Evolutionary conservation across 2,797 vertebrate genomes (phyloP), one percentile per base, ranked within the genome.

Genomic region (Chrysolophus pictus): DNA sequence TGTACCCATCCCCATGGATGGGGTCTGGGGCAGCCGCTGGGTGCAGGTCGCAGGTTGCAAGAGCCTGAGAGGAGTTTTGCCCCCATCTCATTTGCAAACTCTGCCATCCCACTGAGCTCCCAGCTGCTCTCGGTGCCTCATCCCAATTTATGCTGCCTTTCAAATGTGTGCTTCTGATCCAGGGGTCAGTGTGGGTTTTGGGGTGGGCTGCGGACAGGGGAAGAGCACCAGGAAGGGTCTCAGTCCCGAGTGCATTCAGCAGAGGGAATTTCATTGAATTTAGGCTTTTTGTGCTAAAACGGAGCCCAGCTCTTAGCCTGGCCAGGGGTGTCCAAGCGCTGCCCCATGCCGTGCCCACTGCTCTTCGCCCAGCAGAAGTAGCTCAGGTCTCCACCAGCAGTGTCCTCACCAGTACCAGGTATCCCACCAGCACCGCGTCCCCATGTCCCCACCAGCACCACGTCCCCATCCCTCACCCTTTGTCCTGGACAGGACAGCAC

Each of bases 91-190:
- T 6, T 31, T 7, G 15, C 14, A 28, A 17, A 23, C 37, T 29
- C 17, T 17, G 23, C 1, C 23, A 31, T 16, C 6, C 33, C 19
- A 31, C 18, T 28, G 22, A 14, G 28, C 28, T 55, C 53, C 26
- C 44, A 1, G 9, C 14, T 6, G 56, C 7, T 13, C n/a, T 58
- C 4, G 0, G 15, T 44, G 70, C 41, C 76, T 78, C 49, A 53
- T 78, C 37, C 65, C 46, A 2, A 0, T 29, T 2, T 63, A 31
- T 5, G 14, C 47, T 56, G 31, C 49, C 37, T 1, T 11, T 9
- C 26, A 2, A 11, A 10, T 1, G 3, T 1, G 0, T 6, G 23
- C 37, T n/a, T 29, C 28, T 0, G 1, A 16, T 24, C 55, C 33
- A 4, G 2, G 5, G 10, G 41, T n/a, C 1, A 0, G 18, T 11